Evolutionary conservation across 2,113 vertebrate species (phyloP), one percentile per base, ranked within the genome.

Genomic region (Brachypodius melanocephalos): DNA sequence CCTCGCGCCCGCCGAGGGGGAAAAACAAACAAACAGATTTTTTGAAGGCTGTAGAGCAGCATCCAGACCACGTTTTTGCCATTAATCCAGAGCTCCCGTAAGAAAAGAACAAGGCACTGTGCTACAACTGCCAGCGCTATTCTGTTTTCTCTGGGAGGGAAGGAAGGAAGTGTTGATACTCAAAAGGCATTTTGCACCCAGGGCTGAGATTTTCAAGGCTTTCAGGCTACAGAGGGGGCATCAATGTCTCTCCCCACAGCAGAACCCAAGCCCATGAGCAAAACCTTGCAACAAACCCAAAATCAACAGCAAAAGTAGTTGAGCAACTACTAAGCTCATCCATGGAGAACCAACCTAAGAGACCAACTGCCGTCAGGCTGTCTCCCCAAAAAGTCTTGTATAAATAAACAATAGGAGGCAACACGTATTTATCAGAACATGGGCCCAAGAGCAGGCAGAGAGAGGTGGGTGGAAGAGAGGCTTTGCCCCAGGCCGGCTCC

Each of bases 401-500:
- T 36, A 80, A 88, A 93, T 85, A 86, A 88, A 96, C 85, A 89
- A 31, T 0, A 88, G 81, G 49, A 92, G 71, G 65, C 74, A 93
- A 88, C n/a, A 42, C 31, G 2, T 69, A 88, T 49, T 62, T 49
- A 28, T 71, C 10, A 15, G 82, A 28, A 84, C 29, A 67, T 1
- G 12, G 73, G 67, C 89, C 73, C 17, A 24, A 28, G 93, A 61
- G 34, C 15, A 79, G 55, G 52, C 36, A 81, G 81, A 95, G 59
- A 22, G 86, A 90, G 71, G 63, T 11, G 17, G 69, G 71, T 25
- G 31, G 63, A 95, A 96, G 88, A 96, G 96, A 97, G 90, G 88
- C 66, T 97, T 92, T 75, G 18, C 91, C 93, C 76, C 66, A 89
- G 91, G 96, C 94, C 87, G 84, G 75, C 81, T 95, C 95, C 90